A percentile compares a stretch with the other conserved stretches of the same genome.
phyloP scores from a whole-genome alignment of 1,140 invertebrate species.

The Arctopsyche grandis region DNA sequence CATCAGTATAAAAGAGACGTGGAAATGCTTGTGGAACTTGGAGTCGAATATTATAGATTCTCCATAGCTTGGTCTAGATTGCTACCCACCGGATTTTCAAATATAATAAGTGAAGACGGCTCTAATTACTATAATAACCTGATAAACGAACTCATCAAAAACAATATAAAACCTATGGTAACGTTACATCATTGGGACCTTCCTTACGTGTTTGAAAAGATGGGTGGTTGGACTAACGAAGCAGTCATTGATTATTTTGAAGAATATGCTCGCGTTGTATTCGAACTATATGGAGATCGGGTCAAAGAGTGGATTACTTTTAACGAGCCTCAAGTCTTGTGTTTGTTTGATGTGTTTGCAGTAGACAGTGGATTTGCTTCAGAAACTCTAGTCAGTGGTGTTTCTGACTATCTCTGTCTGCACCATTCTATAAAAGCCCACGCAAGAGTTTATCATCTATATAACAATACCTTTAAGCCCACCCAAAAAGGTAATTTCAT shows the following conservation, averaged over 20 bases:
- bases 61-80: slow-evolving; percentile 67
- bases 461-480: slow-evolving; percentile 58
- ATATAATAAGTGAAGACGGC: slow-evolving; percentile 48
- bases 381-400: slow-evolving; percentile 58
- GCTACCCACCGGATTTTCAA: slow-evolving; percentile 60
- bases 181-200: slow-evolving; percentile 56
- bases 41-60: slow-evolving; percentile 63
- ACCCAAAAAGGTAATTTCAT: slow-evolving; percentile 38
- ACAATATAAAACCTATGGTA: slow-evolving; percentile 61
- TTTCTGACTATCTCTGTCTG: slow-evolving; percentile 60
- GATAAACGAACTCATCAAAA: slow-evolving; percentile 61
- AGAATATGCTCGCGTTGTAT: slow-evolving; percentile 63
- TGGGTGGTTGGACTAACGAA: slow-evolving; percentile 69
- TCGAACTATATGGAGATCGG: slow-evolving; percentile 60
- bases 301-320: slow-evolving; percentile 65
- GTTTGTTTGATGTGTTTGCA: slow-evolving; percentile 48
- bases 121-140: slow-evolving; percentile 54
- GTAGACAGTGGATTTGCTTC: slow-evolving; percentile 47
- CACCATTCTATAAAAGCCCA: slow-evolving; percentile 59
- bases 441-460: slow-evolving; percentile 60
- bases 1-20: slow-evolving; percentile 70
- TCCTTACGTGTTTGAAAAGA: slow-evolving; percentile 51
- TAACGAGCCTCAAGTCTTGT: slow-evolving; percentile 65
- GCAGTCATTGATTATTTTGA: slow-evolving; percentile 63
- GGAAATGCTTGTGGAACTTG: slow-evolving; percentile 62